Evolutionary conservation across 2,888 invertebrate genomes (phyloP), one percentile per base, ranked within the genome.

Genomic region (Abscondita cerata): DNA sequence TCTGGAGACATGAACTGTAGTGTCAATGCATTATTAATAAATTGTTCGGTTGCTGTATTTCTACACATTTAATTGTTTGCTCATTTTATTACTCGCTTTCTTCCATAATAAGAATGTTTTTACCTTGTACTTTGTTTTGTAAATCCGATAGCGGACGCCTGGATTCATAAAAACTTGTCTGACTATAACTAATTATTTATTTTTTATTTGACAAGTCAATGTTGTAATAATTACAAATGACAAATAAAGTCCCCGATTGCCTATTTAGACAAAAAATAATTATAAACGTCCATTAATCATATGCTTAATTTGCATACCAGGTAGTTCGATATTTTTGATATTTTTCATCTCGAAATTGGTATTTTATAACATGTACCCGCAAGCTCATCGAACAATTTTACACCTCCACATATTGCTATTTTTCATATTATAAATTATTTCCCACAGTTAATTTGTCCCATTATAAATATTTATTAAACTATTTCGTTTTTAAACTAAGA

Each of bases 1-100:
- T 47, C 63, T 40, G 51, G 58, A 68, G 67, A 71, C 68, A 66
- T 62, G 63, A 65, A 64, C 71, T 55, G 65, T 64, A 55, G 71
- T 71, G 73, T 70, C 73, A 72, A 72, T 72, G 71, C 64, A 68
- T 71, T 72, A 72, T 72, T 72, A 73, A 73, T 73, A 72, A 64
- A 64, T 64, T 52, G 52, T 64, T 54, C 53, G 55, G 62, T 64
- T 64, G 61, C 64, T 57, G 59, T 58, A 52, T 64, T 66, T 64
- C 64, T 58, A 58, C 56, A 56, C 61, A 52, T 56, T 59, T 59
- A 38, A 59, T 53, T 59, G 59, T 59, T 53, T 33, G 53, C 13
- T 40, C 36, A 19, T 58, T 52, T 59, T 59, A 59, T 38, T 52
- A 36, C 36, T 18, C 13, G 18, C 44, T 31, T 36, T 11, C 55